These are phyloP conservation scores for Xiphydria camelus DNA, from an alignment of 2,888 invertebrate species.

Conservation along the genomic window DNA sequence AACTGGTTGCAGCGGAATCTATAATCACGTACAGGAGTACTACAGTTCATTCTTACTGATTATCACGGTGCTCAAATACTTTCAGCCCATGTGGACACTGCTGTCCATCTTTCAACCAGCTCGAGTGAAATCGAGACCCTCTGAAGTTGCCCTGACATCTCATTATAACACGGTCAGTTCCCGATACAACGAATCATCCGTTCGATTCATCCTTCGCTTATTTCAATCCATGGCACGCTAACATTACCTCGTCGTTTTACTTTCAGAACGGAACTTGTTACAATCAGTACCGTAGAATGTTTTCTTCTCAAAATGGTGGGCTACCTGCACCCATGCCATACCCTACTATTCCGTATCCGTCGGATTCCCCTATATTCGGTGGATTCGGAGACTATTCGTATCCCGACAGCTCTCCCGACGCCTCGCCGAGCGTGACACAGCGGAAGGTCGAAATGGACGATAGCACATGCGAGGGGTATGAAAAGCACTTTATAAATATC, in stretches of 20 bases:
- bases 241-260: neutral
- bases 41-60: conserved; percentile 11
- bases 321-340: conserved; percentile 32
- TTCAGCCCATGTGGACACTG: conserved; percentile 45
- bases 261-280: conserved; percentile 42
- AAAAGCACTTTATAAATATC: conserved; percentile 33
- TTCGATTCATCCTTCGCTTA: no score
- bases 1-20: conserved; percentile 51
- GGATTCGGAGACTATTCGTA: conserved; percentile 43
- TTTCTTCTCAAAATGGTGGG: conserved; percentile 35
- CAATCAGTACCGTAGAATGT: conserved; percentile 45
- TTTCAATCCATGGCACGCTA: neutral
- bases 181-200: no score
- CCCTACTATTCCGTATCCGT: conserved; percentile 37
- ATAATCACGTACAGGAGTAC: conserved; percentile 54
- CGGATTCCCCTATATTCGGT: conserved; percentile 41
- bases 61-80: conserved; percentile 38
- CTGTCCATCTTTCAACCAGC: conserved; percentile 45
- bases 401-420: conserved; percentile 42
- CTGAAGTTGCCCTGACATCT: conserved; percentile 47
- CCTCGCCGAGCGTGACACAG: conserved; percentile 38
- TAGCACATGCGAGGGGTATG: conserved; percentile 26
- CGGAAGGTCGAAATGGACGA: conserved; percentile 34
- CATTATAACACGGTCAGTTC: conserved; percentile 40
- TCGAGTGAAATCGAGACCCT: conserved; percentile 41